Percentiles rank a stretch among this genome's conserved stretches.
phyloP scores from a whole-genome alignment of 2,888 invertebrate genomes.

The Elmis aenea region DNA sequence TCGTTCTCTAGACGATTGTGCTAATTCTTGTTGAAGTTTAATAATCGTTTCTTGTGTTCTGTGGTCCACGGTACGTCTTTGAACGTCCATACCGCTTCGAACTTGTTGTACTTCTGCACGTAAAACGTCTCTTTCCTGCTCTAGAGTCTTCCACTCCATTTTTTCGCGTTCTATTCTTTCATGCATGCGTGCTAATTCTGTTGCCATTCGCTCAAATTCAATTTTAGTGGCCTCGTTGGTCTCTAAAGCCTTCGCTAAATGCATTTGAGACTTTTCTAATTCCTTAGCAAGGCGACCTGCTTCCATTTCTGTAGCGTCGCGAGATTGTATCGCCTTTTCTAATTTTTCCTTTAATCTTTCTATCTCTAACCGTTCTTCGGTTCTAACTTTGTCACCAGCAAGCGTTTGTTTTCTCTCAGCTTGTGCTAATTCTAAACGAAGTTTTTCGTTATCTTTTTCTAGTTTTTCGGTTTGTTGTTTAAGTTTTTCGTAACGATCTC shows the following conservation, averaged over 20 bases:
- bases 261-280: constrained; percentile 79
- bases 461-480: constrained; percentile 64
- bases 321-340: constrained; percentile 76
- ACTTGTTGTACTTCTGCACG: constrained; percentile 65
- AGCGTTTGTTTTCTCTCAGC: constrained; percentile 57
- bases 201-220: constrained; percentile 79
- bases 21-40: constrained; percentile 68
- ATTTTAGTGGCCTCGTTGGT: constrained; percentile 76
- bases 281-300: constrained; percentile 80
- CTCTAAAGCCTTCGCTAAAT: constrained; percentile 78
- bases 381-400: constrained; percentile 60
- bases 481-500: constrained; percentile 80
- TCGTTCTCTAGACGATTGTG: constrained; percentile 65
- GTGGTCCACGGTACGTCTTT: constrained; percentile 61
- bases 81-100: constrained; percentile 59
- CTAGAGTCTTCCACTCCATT: constrained; percentile 63
- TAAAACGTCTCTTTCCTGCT: constrained; percentile 69
- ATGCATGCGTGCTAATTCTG: constrained; percentile 74
- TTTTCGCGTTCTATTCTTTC: constrained; percentile 73
- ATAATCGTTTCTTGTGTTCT: constrained; percentile 67
- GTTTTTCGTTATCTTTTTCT: constrained; percentile 72
- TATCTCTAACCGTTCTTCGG: constrained; percentile 70
- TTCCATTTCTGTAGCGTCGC: constrained; percentile 81
- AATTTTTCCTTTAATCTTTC: constrained; percentile 81
- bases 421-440: constrained; percentile 64